Conservation (phyloP, 2,113 vertebrate genomes). For the Synchiropus splendidus region DNA sequence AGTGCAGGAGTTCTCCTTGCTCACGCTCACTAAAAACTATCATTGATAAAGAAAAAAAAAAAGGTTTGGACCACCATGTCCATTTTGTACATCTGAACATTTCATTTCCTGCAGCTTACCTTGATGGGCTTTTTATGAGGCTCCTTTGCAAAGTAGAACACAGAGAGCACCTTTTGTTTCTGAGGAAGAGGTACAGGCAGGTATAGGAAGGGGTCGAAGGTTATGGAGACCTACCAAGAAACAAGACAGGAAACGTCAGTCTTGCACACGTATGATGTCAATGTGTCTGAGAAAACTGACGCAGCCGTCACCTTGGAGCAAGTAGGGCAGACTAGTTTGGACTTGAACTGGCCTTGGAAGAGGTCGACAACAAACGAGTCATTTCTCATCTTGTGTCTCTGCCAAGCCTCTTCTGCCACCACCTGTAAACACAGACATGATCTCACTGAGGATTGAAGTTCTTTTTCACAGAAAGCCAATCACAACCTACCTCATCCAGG, state of each 20-base stretch:
- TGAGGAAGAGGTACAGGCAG: slow-evolving; percentile 92
- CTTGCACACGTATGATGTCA: not conserved
- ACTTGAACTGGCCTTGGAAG: slow-evolving; percentile 98
- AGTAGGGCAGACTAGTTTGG: slow-evolving; percentile 92
- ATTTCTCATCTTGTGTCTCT: slow-evolving; percentile 95
- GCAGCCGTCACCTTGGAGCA: slow-evolving; percentile 83
- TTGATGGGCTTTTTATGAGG: slow-evolving; percentile 94
- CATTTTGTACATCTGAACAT: not conserved
- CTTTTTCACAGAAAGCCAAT: too few relatives aligned
- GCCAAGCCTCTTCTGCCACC: slow-evolving; percentile 96
- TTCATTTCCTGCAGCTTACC: slow-evolving; percentile 59
- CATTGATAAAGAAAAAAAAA: slow-evolving; percentile 4
- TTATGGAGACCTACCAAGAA: slow-evolving; percentile 85
- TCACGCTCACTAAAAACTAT: slow-evolving; percentile 92
- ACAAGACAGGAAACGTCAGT: not conserved
- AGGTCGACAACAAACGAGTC: slow-evolving; percentile 97
- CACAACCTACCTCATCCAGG: slow-evolving; percentile 73
- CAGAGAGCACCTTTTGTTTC: slow-evolving; percentile 92
- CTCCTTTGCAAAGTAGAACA: slow-evolving; percentile 92
- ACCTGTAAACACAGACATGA: slow-evolving; percentile 61
- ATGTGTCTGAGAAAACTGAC: not conserved
- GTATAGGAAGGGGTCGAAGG: slow-evolving; percentile 96
- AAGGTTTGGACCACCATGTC: not conserved
- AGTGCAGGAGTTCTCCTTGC: slow-evolving; percentile 90
- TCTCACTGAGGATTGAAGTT: too few relatives aligned